phyloP scores from a whole-genome alignment of 2,888 invertebrate genomes.

The Tetranychus piercei region DNA sequence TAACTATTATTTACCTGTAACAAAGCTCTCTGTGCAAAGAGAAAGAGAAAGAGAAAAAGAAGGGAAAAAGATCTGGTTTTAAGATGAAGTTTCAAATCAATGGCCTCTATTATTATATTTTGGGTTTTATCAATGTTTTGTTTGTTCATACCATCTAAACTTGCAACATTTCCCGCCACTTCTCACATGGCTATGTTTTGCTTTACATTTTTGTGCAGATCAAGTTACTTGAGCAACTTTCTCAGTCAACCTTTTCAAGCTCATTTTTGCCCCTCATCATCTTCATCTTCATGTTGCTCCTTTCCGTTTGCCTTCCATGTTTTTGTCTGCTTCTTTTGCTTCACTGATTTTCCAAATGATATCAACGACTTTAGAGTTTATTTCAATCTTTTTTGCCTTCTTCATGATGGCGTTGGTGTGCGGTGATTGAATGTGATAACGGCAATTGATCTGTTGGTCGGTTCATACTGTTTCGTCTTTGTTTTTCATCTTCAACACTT shows the following conservation, averaged over 20 bases:
- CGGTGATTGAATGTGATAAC: too few species aligned
- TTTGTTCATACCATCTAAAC: neutral
- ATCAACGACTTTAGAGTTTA: neutral
- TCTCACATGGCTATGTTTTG: neutral
- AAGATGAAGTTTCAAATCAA: neutral
- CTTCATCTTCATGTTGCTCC: neutral
- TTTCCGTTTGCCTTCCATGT: neutral
- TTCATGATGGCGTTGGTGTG: neutral
- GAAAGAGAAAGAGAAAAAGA: neutral
- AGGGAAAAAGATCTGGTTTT: neutral
- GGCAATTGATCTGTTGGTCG: neutral
- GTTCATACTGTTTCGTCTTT: neutral
- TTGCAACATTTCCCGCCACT: neutral
- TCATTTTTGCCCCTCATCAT: neutral
- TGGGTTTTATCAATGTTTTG: neutral
- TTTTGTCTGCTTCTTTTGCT: neutral
- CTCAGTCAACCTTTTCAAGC: neutral
- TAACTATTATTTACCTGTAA: neutral
- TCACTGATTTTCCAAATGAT: neutral
- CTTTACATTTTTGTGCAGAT: neutral
- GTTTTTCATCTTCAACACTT: neutral
- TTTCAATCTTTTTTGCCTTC: neutral
- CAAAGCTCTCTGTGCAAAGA: neutral
- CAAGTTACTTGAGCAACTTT: neutral
- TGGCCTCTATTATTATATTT: neutral